Evolutionary conservation across 2,888 invertebrate genomes (phyloP), one percentile per base, ranked within the genome.

Genomic region (Ichneumoninae sp.): DNA sequence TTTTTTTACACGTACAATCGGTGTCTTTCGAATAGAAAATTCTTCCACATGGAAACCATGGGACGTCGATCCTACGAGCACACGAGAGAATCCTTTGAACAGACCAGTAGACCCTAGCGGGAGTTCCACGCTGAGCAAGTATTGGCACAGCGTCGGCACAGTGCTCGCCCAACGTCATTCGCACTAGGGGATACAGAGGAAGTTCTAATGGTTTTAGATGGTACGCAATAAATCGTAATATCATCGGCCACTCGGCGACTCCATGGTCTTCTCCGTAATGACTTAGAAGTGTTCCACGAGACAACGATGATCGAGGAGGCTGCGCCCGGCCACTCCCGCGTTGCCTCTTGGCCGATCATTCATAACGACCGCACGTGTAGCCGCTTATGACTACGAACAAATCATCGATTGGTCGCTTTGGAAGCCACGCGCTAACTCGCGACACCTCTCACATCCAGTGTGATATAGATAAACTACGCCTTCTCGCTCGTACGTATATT

Each of bases 321-420:
- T 82, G 69, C 63, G 33, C 50, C 16, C 60, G 30, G 36, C 70
- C 76, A 82, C 65, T 78, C 63, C 63, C 68, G 75, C 82, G 70
- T 60, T 63, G 40, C 65, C 60, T 44, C 44, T 33, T 22, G 19
- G 70, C 50, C 47, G 63, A 78, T 82, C 70, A 71, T 82, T 82
- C 70, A 78, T 82, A 69, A 76, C 50, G 69, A 74, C 78, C 26
- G 30, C 57, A 36, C 30, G 57, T 47, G 57, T 69, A 66, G 36
- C 36, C 36, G 40, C 77, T 85, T 88, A 89, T 90, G 89, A 88
- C 90, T 87, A 88, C 88, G 87, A 88, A 89, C 89, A 89, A 90
- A 91, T 91, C 90, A 91, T 91, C 89, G 90, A 91, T 91, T 91
- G 91, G 91, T 90, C 86, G 88, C 87, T 87, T 86, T 83, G 63